Percentiles rank a stretch among this genome's conserved stretches.
Evolutionary conservation across 2,797 vertebrate species (phyloP).

Genomic region (Ctenochaetus hawaiiensis): DNA sequence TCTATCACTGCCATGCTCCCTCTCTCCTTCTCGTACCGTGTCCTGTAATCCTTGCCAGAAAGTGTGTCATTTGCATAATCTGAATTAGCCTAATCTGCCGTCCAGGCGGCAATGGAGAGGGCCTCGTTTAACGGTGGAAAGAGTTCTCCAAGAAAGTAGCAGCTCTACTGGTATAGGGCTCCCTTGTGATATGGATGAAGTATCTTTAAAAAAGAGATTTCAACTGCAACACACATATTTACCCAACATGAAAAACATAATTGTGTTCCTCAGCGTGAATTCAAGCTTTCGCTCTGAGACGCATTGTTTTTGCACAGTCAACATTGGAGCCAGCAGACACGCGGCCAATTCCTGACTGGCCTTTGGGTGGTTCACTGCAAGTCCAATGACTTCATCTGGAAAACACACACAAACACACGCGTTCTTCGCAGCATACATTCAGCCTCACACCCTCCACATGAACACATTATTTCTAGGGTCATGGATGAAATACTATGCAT

Average conservation of each 20-base stretch:
- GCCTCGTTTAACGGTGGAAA: slow-evolving; percentile 34
- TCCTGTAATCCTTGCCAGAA: slow-evolving; percentile 72
- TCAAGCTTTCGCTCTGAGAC: slow-evolving; percentile 16
- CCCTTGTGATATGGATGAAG: slow-evolving; percentile 19
- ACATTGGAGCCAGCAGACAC: slow-evolving; percentile 21
- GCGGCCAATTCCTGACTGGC: slow-evolving; percentile 10
- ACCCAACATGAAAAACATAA: slow-evolving; percentile 35
- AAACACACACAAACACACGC: not conserved
- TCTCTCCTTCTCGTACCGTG: slow-evolving; percentile 38
- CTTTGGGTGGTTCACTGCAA: slow-evolving; percentile 50
- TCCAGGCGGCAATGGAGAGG: slow-evolving; percentile 56
- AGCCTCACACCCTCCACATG: slow-evolving; percentile 2
- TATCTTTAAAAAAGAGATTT: slow-evolving; percentile 47
- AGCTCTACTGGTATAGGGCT: slow-evolving; percentile 5
- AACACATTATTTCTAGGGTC: slow-evolving; percentile 42
- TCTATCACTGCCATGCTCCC: slow-evolving; percentile 29
- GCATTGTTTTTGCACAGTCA: slow-evolving; percentile 47
- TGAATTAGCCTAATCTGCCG: slow-evolving; percentile 81
- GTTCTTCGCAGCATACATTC: slow-evolving; percentile 3
- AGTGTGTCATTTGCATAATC: slow-evolving; percentile 81
- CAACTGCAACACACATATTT: slow-evolving; percentile 35
- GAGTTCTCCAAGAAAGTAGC: slow-evolving; percentile 38
- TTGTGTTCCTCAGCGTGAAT: slow-evolving; percentile 23
- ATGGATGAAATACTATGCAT: slow-evolving; percentile 32
- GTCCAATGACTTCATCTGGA: slow-evolving; percentile 28